Evolutionary conservation across 2,797 vertebrate genomes (phyloP), one percentile per base, ranked within the genome.

Genomic region (Bryconaethiops microstoma): DNA sequence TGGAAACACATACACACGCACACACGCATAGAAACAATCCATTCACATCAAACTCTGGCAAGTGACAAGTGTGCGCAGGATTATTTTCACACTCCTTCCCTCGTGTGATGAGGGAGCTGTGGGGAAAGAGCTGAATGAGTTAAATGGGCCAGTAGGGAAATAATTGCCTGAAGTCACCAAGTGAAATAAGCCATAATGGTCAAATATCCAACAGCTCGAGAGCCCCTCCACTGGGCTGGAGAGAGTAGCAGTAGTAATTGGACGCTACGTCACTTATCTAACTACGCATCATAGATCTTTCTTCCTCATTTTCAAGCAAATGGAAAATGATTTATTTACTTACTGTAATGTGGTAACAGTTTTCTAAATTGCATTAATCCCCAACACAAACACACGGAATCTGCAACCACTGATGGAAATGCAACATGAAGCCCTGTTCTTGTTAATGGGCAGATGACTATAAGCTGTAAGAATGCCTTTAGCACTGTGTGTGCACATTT

Each of bases 241-340:
- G 91, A 95, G 92, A 94, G 92, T 91, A 90, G 93, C 90, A 93
- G 93, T 90, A 93, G 94, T 95, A 93, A 95, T 94, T 92, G 93
- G 94, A 91, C 90, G 92, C 93, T 93, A 91, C 94, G 91, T 93
- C 92, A 93, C 95, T 94, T 94, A 92, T 90, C 92, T 94, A 94
- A 77, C 52, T 77, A 69, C 62, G n/a, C 57, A 79, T 95, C 94
- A 92, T 93, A 91, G 92, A 92, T 95, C 93, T 95, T 93, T 95
- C 92, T 94, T 93, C 95, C 92, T 95, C 70, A 63, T 76, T 87
- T 89, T 50, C 48, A 90, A 92, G 91, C 95, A 95, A 97, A 96
- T 95, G 95, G 95, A 95, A 97, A 96, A 96, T 95, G 96, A 73
- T 82, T 74, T 64, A 93, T 90, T 93, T 89, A 88, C 90, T 92